phyloP scores from a whole-genome alignment of 1,140 invertebrate species.

The Pentalonia nigronervosa region DNA sequence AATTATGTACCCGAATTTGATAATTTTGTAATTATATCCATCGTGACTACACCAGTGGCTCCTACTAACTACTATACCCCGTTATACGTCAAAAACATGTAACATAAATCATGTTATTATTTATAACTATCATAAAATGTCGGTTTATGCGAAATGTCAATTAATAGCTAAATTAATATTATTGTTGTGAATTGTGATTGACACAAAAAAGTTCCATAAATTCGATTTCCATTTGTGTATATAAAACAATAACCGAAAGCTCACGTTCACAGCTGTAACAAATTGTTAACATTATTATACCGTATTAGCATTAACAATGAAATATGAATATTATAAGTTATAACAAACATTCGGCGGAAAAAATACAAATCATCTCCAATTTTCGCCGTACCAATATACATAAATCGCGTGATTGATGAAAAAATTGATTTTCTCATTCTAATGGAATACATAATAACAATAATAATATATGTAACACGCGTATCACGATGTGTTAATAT shows the following conservation, averaged over 20 bases:
- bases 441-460: not conserved
- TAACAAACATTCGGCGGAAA: not conserved
- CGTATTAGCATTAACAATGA: not conserved
- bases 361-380: not conserved
- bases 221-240: not conserved
- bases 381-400: not conserved
- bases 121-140: not conserved
- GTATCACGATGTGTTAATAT: not conserved
- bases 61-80: no score
- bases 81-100: not conserved
- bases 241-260: not conserved
- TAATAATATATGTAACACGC: not conserved
- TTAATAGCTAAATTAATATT: not conserved
- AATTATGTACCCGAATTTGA: not conserved
- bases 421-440: not conserved
- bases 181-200: not conserved
- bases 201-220: not conserved
- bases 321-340: not conserved
- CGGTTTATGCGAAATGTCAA: not conserved
- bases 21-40: not conserved
- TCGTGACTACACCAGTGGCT: not conserved
- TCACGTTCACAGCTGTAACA: not conserved
- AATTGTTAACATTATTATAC: not conserved
- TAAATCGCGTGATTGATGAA: not conserved
- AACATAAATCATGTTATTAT: not conserved